phyloP scores from a whole-genome alignment of 2,797 vertebrate species.

The Morelia viridis region DNA sequence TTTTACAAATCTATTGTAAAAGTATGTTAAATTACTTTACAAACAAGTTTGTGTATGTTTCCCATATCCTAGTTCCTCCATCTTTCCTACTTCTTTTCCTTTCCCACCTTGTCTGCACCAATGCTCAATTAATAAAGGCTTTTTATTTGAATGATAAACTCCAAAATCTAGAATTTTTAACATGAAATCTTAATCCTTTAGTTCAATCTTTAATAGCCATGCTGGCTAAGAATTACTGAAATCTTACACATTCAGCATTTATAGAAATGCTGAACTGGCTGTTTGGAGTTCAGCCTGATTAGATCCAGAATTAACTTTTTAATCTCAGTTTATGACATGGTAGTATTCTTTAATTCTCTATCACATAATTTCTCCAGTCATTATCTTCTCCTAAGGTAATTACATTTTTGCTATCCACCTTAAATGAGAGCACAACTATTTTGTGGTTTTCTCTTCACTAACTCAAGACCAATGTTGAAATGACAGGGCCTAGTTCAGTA shows the following conservation, averaged over 20 bases:
- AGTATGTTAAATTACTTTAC: background rate
- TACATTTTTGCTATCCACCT: background rate
- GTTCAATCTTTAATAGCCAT: background rate
- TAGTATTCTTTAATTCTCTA: background rate
- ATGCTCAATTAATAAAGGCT: background rate
- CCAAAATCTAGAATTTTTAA: background rate
- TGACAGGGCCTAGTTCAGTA: background rate
- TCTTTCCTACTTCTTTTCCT: background rate
- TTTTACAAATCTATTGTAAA: background rate
- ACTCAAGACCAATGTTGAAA: background rate
- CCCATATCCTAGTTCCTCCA: background rate
- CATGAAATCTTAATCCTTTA: background rate
- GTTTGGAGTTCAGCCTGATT: background rate
- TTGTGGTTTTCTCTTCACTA: background rate
- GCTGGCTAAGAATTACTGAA: background rate
- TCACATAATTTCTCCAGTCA: background rate
- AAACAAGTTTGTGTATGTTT: background rate
- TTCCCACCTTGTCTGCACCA: background rate
- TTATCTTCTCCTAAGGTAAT: background rate
- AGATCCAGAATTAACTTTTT: background rate
- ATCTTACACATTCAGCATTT: background rate
- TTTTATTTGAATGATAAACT: background rate
- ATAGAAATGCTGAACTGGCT: background rate
- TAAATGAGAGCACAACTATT: background rate
- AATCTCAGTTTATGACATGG: background rate